A percentile compares a stretch with the other conserved stretches of the same genome.
phyloP scores from a whole-genome alignment of 2,888 invertebrate genomes.

The Pecten maximus region DNA sequence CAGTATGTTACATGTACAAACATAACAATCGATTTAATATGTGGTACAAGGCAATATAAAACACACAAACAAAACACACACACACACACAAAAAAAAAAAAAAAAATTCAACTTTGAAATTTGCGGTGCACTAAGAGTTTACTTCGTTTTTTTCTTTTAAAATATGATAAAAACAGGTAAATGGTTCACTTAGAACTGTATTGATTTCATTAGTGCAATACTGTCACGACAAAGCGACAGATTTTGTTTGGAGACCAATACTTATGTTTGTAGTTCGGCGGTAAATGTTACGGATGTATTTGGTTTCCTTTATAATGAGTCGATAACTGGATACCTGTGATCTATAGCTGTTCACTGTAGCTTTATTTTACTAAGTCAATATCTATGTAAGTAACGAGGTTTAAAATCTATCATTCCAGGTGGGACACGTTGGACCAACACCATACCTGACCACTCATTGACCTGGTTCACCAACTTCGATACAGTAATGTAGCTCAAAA shows the following conservation, averaged over 20 bases:
- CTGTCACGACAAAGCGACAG: not conserved
- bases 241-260: not conserved
- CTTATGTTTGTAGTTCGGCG: not conserved
- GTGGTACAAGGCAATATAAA: no score
- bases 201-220: not conserved
- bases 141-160: no score
- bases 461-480: not conserved
- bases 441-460: not conserved
- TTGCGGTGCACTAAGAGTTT: no score
- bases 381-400: not conserved
- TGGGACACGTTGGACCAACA: not conserved
- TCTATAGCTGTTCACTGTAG: not conserved
- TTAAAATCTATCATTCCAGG: constrained; percentile 43
- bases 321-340: not conserved
- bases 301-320: not conserved
- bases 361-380: not conserved
- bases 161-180: no score
- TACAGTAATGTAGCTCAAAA: constrained; percentile 18
- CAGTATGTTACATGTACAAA: no score
- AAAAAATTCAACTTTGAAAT: no score
- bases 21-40: no score
- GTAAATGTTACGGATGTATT: not conserved
- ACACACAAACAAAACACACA: no score
- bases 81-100: no score
- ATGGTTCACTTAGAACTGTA: not conserved